A percentile compares a stretch with the other conserved stretches of the same genome.
Evolutionary conservation across 2,113 vertebrate species (phyloP).

Genomic region (Sinocyclocheilus maitianheensis): DNA sequence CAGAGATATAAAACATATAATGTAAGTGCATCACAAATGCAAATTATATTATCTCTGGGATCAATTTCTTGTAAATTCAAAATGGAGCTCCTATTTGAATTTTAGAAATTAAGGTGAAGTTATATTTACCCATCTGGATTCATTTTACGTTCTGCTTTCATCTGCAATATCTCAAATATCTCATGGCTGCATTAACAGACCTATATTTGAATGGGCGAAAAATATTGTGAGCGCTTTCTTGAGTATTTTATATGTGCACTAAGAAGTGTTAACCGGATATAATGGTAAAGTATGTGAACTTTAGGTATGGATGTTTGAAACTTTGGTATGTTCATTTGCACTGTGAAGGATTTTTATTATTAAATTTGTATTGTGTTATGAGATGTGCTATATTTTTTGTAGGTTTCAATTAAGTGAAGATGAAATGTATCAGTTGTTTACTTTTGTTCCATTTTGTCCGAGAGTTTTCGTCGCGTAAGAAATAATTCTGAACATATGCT

Average conservation of each 20-base stretch:
- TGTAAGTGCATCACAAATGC: neutral
- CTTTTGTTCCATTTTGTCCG: neutral
- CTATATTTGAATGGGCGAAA: neutral
- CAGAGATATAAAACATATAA: neutral
- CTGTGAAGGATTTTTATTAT: slow-evolving; percentile 3
- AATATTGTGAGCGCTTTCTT: neutral
- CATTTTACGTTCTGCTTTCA: neutral
- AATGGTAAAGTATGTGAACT: neutral
- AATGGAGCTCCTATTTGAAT: neutral
- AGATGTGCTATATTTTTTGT: neutral
- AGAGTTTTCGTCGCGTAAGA: slow-evolving; percentile 18
- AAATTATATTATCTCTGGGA: neutral
- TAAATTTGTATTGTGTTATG: neutral
- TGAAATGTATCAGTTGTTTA: neutral
- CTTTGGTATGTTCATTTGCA: neutral
- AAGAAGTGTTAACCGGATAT: neutral
- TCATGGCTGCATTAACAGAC: neutral
- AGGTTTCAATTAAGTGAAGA: neutral
- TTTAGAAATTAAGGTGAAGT: neutral
- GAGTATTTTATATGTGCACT: neutral
- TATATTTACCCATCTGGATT: neutral
- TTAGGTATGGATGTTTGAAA: neutral
- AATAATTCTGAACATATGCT: slow-evolving; percentile 68
- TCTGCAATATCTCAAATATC: neutral
- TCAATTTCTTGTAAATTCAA: neutral